Evolutionary conservation across 2,888 invertebrate genomes (phyloP).

Genomic region (Malthinus flaveolus): DNA sequence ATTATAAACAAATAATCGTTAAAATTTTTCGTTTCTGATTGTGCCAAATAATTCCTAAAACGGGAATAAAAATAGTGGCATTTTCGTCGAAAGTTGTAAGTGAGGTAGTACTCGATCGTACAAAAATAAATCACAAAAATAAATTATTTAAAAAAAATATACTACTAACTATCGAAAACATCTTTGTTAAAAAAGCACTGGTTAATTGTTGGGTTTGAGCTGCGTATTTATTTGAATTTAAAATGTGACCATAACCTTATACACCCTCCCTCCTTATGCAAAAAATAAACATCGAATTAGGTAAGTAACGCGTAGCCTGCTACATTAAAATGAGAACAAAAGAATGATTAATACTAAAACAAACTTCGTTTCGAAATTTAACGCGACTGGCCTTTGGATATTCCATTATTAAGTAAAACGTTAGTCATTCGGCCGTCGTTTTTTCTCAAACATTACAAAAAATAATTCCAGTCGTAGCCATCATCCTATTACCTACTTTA

Average conservation of each 20-base stretch:
- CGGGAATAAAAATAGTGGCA: too few relatives aligned
- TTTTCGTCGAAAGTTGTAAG: too few relatives aligned
- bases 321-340: slow-evolving; percentile 2
- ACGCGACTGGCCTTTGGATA: too few relatives aligned
- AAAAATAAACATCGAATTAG: slow-evolving; percentile 3
- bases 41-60: too few relatives aligned
- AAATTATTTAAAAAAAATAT: slow-evolving; percentile 1
- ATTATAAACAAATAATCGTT: neutral
- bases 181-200: slow-evolving; percentile 10
- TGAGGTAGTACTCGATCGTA: too few relatives aligned
- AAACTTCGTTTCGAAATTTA: too few relatives aligned
- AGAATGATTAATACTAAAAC: neutral
- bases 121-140: neutral
- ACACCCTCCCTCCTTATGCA: slow-evolving; percentile 17
- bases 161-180: slow-evolving; percentile 18
- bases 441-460: too few relatives aligned
- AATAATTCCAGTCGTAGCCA: too few relatives aligned
- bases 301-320: neutral
- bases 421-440: too few relatives aligned
- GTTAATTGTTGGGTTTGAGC: slow-evolving; percentile 1
- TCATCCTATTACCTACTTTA: too few relatives aligned
- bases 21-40: neutral
- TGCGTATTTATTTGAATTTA: slow-evolving; percentile 15
- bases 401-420: too few relatives aligned
- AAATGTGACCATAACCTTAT: slow-evolving; percentile 24